Conservation (phyloP, 2,797 vertebrate genomes). For the Clarias laeviceps region DNA sequence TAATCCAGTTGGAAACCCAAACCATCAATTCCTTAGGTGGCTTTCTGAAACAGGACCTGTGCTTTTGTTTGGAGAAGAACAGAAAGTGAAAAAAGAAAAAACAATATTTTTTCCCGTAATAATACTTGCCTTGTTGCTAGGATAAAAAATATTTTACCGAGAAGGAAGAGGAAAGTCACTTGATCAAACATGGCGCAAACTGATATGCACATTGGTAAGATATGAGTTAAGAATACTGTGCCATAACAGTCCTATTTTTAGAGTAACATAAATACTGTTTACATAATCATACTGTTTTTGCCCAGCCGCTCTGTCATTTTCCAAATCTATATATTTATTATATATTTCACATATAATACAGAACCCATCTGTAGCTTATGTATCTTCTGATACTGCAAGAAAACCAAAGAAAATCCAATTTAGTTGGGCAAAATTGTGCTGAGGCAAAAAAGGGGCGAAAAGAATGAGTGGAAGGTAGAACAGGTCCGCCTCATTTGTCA, state of each 20-base stretch:
- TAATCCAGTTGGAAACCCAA: slow-evolving; percentile 40
- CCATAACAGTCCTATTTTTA: slow-evolving; percentile 23
- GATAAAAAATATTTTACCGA: slow-evolving; percentile 14
- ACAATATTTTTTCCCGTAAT: background rate
- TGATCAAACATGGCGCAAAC: background rate
- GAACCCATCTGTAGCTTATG: slow-evolving; percentile 20
- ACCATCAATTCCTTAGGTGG: slow-evolving; percentile 25
- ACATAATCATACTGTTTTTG: slow-evolving; percentile 1
- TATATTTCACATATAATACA: slow-evolving; percentile 13
- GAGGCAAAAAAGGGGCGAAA: slow-evolving; percentile 40
- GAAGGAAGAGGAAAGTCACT: background rate
- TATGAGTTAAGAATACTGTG: background rate
- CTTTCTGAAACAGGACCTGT: slow-evolving; percentile 47
- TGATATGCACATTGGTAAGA: slow-evolving; percentile 5
- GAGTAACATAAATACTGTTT: slow-evolving; percentile 23
- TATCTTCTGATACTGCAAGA: slow-evolving; percentile 53
- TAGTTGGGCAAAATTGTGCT: slow-evolving; percentile 70
- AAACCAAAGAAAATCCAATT: slow-evolving; percentile 75
- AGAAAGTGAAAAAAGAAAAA: slow-evolving; percentile 16
- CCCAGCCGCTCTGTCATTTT: slow-evolving; percentile 3
- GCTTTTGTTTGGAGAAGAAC: slow-evolving; percentile 44
- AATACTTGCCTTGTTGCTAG: slow-evolving; percentile 32
- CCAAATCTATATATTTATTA: background rate
- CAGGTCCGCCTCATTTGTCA: slow-evolving; percentile 69
- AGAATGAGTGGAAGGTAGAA: slow-evolving; percentile 54